Conservation (phyloP, 2,888 invertebrate species). For the Sclerodermus sp. region DNA sequence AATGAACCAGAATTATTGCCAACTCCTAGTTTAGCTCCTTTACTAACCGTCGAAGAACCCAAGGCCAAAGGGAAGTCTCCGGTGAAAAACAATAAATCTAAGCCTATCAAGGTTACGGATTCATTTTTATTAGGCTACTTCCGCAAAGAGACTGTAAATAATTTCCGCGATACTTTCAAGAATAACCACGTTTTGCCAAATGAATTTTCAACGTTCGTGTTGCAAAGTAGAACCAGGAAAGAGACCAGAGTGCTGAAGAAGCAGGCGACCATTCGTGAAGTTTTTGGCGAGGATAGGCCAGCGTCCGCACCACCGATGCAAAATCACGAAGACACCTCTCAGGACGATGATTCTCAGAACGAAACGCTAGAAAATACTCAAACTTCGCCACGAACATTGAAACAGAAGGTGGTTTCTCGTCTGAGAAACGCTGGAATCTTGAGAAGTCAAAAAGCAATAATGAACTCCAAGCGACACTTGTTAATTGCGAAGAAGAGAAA, state of each 20-base stretch:
- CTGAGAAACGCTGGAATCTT: conserved; percentile 51
- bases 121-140: conserved; percentile 68
- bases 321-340: conserved; percentile 58
- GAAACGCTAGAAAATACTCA: conserved; percentile 35
- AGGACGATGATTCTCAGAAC: conserved; percentile 51
- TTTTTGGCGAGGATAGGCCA: conserved; percentile 79
- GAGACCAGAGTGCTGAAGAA: conserved; percentile 74
- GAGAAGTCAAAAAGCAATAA: conserved; percentile 51
- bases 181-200: conserved; percentile 65
- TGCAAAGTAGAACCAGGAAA: conserved; percentile 75
- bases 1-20: conserved; percentile 64
- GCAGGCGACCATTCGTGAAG: conserved; percentile 78
- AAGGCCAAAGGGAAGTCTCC: conserved; percentile 37
- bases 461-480: conserved; percentile 51
- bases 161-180: conserved; percentile 69
- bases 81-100: conserved; percentile 37
- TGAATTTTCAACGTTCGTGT: conserved; percentile 70
- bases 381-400: conserved; percentile 29
- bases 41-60: conserved; percentile 28
- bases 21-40: conserved; percentile 64
- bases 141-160: conserved; percentile 70
- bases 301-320: conserved; percentile 79
- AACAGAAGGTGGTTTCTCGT: conserved; percentile 47
- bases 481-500: conserved; percentile 44
- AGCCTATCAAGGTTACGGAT: conserved; percentile 53